phyloP scores from a whole-genome alignment of 2,888 invertebrate species.

The Plemyria rubiginata region DNA sequence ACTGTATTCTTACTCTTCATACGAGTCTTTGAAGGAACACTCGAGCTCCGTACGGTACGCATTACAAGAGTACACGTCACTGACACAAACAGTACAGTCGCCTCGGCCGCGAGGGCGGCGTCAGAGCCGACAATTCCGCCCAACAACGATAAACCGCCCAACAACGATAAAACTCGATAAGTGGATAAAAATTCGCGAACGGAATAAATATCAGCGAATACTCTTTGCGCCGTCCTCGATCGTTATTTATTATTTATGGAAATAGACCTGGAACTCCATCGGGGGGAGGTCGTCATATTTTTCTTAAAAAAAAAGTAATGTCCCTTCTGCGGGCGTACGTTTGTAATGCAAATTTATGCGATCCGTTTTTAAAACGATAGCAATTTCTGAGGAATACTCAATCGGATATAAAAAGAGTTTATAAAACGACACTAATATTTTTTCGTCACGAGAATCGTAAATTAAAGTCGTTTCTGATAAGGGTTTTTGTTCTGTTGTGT shows the following conservation, averaged over 20 bases:
- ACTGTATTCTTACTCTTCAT: too few relatives aligned
- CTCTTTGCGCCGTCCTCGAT: conserved; percentile 76
- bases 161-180: conserved; percentile 65
- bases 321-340: conserved; percentile 63
- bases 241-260: conserved; percentile 84
- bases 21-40: not conserved
- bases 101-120: conserved; percentile 21
- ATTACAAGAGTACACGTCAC: not conserved
- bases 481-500: conserved; percentile 12
- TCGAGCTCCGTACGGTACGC: not conserved
- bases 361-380: conserved; percentile 79
- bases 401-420: conserved; percentile 63
- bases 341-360: conserved; percentile 83
- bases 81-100: not conserved
- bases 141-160: conserved; percentile 51
- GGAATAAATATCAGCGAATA: conserved; percentile 78
- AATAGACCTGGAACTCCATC: conserved; percentile 79
- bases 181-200: conserved; percentile 77
- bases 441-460: conserved; percentile 66
- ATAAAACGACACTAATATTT: conserved; percentile 63
- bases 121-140: conserved; percentile 37
- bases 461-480: conserved; percentile 48
- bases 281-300: conserved; percentile 81
- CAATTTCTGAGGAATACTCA: conserved; percentile 78
- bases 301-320: conserved; percentile 80